Percentiles rank a stretch among this genome's conserved stretches.
Evolutionary conservation across 1,140 invertebrate species (phyloP).

Genomic region (Conus betulinus): DNA sequence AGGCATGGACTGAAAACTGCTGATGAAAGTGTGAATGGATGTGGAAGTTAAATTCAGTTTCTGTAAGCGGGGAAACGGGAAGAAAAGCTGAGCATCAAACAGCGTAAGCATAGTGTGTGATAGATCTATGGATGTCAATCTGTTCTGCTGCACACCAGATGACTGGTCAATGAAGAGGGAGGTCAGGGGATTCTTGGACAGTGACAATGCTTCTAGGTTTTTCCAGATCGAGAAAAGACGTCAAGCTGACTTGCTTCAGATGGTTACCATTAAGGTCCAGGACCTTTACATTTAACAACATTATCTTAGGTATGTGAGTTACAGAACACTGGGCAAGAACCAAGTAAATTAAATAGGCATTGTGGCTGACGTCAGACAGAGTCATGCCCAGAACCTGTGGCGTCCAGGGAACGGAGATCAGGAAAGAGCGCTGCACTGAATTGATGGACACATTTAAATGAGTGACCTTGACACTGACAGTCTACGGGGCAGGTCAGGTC

Average conservation of each 20-base stretch:
- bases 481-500: neutral
- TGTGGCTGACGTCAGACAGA: neutral
- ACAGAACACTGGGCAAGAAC: neutral
- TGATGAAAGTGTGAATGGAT: neutral
- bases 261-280: slow-evolving; percentile 1
- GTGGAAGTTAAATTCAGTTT: neutral
- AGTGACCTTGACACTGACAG: neutral
- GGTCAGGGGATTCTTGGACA: neutral
- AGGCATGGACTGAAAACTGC: no score
- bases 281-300: neutral
- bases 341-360: neutral
- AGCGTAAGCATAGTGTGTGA: neutral
- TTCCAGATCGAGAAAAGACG: neutral
- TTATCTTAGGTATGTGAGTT: neutral
- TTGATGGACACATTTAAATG: neutral
- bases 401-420: slow-evolving; percentile 22
- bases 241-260: neutral
- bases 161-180: neutral
- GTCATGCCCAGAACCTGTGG: neutral
- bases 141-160: no score
- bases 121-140: neutral
- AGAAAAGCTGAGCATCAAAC: neutral
- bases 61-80: neutral
- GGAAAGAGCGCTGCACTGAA: neutral
- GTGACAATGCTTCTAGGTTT: neutral